A percentile compares a stretch with the other conserved stretches of the same genome.
phyloP scores from a whole-genome alignment of 1,140 invertebrate genomes.

The Lepidotrigona ventralis region DNA sequence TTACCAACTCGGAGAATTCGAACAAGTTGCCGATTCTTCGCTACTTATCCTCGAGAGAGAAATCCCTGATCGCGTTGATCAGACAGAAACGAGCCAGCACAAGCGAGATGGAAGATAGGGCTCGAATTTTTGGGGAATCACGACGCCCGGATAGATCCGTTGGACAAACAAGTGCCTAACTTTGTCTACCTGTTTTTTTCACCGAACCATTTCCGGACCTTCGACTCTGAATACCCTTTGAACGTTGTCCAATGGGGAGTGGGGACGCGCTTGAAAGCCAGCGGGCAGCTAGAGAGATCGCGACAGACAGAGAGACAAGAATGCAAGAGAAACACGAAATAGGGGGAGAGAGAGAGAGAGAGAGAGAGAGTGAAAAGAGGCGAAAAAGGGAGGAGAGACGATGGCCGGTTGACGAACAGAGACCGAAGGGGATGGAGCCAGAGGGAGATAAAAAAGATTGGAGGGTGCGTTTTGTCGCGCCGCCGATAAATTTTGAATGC shows the following conservation, averaged over 20 bases:
- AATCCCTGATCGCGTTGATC: constrained; percentile 1
- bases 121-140: constrained; percentile 34
- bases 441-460: constrained; percentile 52
- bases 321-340: not conserved
- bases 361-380: not conserved
- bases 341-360: not conserved
- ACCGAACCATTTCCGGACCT: constrained; percentile 61
- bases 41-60: not conserved
- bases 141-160: constrained; percentile 23
- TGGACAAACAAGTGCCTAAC: constrained; percentile 49
- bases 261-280: constrained; percentile 53
- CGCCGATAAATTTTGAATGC: constrained; percentile 73
- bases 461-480: constrained; percentile 64
- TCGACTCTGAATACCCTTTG: constrained; percentile 65
- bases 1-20: not conserved
- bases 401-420: constrained; percentile 1
- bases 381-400: constrained; percentile 2
- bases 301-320: constrained; percentile 9
- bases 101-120: not conserved
- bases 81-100: constrained; percentile 13
- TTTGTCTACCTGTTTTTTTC: constrained; percentile 50
- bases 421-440: not conserved
- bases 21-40: not conserved
- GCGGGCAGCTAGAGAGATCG: constrained; percentile 27
- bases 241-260: constrained; percentile 55